Evolutionary conservation across 2,888 invertebrate genomes (phyloP), one percentile per base, ranked within the genome.

Genomic region (Tachina fera): DNA sequence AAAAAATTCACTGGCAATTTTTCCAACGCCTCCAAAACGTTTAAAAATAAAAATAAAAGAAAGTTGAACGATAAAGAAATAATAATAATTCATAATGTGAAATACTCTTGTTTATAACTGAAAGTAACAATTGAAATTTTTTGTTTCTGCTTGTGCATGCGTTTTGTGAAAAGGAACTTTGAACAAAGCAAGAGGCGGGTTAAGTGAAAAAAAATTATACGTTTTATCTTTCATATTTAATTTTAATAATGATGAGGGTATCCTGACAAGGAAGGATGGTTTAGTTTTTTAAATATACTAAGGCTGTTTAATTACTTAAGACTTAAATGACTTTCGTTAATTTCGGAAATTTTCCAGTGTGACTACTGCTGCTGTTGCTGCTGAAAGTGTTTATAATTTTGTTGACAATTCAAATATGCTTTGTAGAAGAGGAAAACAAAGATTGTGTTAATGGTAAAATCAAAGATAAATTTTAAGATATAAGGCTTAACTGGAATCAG

Each of bases 201-300:
- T 43, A 22, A 45, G 39, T 65, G 45, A 45, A 22, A 31, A n/a
- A 31, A 13, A 63, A n/a, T 45, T 43, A 53, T 53, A 31, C 13
- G 45, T 56, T 51, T 51, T 2, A 45, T 65, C 45, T 56, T 71
- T 9, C 3, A n/a, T 61, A 43, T 45, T 61, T 71, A 14, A 41
- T 49, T 60, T 58, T 65, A 53, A 19, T 51, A 68, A 61, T 8
- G 53, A 60, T 51, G 43, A 74, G 61, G 45, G 67, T 61, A 31
- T 74, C 67, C 67, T 43, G 22, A 51, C 16, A 9, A 43, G 3
- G 67, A 53, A 60, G 45, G 9, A 81, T 19, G 49, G 51, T 45
- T 61, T 41, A 41, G 49, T 67, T 58, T 49, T 68, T 13, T 51
- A 45, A 45, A 58, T 53, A 65, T 41, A 58, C 67, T 31, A 6